Evolutionary conservation across 2,113 vertebrate species (phyloP), one percentile per base, ranked within the genome.

Genomic region (Lepisosteus osseus): DNA sequence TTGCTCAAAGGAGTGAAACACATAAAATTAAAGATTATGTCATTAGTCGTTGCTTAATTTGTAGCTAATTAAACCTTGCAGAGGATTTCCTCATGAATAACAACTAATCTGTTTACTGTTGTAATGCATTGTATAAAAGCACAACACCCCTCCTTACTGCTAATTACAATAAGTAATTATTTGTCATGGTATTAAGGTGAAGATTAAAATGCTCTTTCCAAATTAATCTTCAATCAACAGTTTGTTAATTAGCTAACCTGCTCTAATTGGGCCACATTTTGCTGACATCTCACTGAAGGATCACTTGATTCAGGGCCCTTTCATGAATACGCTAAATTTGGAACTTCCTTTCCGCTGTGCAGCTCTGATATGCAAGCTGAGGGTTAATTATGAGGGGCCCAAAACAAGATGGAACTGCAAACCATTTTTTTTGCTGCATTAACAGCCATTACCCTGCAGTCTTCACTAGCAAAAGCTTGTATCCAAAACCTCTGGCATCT

Each of bases 231-330:
- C 84, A 84, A 76, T 86, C 83, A 84, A 69, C 78, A 86, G 85
- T 86, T 91, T 82, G 80, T 87, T 91, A 89, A 88, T 85, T 88
- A 90, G 81, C 84, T 85, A 80, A 88, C 85, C 82, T 78, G 75
- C 77, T 83, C 76, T 86, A 84, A 87, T 85, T 86, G 85, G 85
- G 74, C 74, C 83, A 79, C 79, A 86, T 81, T 85, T 85, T 87
- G 79, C 79, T 80, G 80, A 79, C 79, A 82, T 80, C 79, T 80
- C 79, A 75, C 82, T 87, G 76, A 82, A 78, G 80, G 74, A 81
- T 78, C 74, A 75, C 83, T 85, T 85, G 82, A 78, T 82, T 79
- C 77, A 71, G 43, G 54, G 54, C 42, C 7, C 68, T 69, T 55
- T 66, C 64, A 47, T 15, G 64, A 11, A 45, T 44, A 42, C 6